Conservation (phyloP, 64 coral and sea anemone genomes). For the Acropora tenuis region DNA sequence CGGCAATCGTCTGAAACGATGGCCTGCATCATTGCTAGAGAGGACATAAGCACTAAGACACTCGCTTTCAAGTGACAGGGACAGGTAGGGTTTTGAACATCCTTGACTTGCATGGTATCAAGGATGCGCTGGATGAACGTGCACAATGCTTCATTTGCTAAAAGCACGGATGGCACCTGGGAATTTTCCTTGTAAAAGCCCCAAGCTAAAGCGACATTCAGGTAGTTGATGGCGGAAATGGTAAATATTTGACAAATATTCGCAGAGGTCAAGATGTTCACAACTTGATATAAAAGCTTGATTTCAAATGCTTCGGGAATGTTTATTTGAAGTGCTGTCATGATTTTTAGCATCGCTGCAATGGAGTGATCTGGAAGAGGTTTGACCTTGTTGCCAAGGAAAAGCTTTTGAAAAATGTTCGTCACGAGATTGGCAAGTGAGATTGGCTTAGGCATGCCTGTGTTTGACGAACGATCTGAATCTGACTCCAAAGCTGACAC, state of each 20-base stretch:
- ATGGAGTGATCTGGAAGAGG: conserved; percentile 44
- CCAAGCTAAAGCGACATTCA: conserved; percentile 47
- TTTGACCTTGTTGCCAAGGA: conserved; percentile 46
- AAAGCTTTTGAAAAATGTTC: conserved; percentile 73
- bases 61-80: conserved; percentile 22
- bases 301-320: conserved; percentile 39
- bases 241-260: neutral
- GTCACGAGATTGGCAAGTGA: conserved; percentile 9
- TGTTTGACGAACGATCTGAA: neutral
- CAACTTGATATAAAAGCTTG: conserved; percentile 71
- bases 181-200: neutral
- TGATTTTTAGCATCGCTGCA: conserved; percentile 56
- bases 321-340: conserved; percentile 29
- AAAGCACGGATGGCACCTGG: conserved; percentile 48
- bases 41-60: conserved; percentile 51
- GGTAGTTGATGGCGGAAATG: conserved; percentile 59
- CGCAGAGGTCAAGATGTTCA: conserved; percentile 40
- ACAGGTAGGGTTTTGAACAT: neutral
- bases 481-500: neutral
- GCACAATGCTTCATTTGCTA: conserved; percentile 40
- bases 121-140: conserved; percentile 42
- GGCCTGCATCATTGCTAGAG: conserved; percentile 29
- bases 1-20: neutral
- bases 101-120: neutral
- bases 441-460: neutral